phyloP scores from a whole-genome alignment of 1,140 invertebrate species.

The Campoletis sonorensis region DNA sequence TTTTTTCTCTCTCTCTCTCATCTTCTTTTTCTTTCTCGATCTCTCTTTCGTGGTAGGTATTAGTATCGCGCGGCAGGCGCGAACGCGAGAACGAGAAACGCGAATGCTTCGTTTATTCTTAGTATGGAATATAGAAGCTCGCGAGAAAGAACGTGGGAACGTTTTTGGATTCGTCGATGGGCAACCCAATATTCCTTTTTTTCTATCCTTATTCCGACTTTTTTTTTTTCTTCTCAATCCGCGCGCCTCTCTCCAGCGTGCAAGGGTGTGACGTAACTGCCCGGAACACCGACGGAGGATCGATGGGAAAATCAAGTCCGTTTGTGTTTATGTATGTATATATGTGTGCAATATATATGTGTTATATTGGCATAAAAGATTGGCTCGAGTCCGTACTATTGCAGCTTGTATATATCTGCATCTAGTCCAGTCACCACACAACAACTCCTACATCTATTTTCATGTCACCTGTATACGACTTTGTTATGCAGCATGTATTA shows the following conservation, averaged over 20 bases:
- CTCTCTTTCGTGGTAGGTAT: not conserved
- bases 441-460: no score
- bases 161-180: conserved; percentile 46
- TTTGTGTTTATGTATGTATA: not conserved
- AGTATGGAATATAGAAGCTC: not conserved
- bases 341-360: not conserved
- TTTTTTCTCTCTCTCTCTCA: not conserved
- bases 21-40: not conserved
- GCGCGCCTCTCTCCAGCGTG: conserved; percentile 20
- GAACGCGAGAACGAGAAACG: conserved; percentile 46
- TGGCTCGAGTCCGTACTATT: not conserved
- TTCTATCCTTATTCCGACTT: not conserved
- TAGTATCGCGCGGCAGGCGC: conserved; percentile 36
- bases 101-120: conserved; percentile 24
- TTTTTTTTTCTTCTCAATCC: conserved; percentile 19
- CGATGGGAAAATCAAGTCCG: conserved; percentile 39
- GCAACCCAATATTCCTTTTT: conserved; percentile 44
- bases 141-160: conserved; percentile 43
- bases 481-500: no score
- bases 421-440: no score
- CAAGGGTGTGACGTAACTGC: conserved; percentile 31
- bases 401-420: no score
- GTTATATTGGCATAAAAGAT: not conserved
- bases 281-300: conserved; percentile 4
- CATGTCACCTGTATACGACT: no score